A percentile compares a stretch with the other conserved stretches of the same genome.
Evolutionary conservation across 1,140 invertebrate species (phyloP).

Genomic region (Cardiocondyla obscurior): DNA sequence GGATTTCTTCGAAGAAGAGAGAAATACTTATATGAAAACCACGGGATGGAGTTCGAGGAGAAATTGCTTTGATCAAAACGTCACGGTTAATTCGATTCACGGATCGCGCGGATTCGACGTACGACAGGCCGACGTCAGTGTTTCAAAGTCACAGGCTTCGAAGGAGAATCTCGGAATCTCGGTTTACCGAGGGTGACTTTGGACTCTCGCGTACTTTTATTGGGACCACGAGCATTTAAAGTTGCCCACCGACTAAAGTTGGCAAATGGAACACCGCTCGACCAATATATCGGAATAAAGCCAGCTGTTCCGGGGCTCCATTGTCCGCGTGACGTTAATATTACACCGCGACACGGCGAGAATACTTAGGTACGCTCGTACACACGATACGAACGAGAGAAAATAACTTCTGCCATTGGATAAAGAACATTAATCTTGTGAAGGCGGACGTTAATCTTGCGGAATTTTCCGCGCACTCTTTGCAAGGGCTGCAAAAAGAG

Average conservation of each 20-base stretch:
- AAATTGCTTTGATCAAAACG: conserved; percentile 37
- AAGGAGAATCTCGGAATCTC: neutral
- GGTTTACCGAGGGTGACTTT: neutral
- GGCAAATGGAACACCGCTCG: conserved; percentile 20
- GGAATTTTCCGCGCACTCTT: neutral
- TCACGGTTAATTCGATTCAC: conserved; percentile 33
- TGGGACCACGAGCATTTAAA: neutral
- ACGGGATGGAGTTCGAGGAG: neutral
- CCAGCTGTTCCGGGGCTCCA: neutral
- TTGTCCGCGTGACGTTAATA: neutral
- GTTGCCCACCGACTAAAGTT: neutral
- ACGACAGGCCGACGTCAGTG: neutral
- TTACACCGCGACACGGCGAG: neutral
- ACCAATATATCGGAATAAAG: conserved; percentile 14
- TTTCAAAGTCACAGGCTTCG: neutral
- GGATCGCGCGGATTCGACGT: neutral
- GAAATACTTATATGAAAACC: neutral
- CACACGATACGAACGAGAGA: neutral
- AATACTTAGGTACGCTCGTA: neutral
- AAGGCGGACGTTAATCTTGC: conserved; percentile 3
- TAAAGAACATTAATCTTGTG: conserved; percentile 12
- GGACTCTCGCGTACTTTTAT: neutral
- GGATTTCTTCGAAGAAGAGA: neutral
- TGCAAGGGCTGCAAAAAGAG: neutral
- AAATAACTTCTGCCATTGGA: conserved; percentile 9